Base-by-base conservation (phyloP, 2,113 vertebrate species). In the Pseudopodoces humilis region DNA sequence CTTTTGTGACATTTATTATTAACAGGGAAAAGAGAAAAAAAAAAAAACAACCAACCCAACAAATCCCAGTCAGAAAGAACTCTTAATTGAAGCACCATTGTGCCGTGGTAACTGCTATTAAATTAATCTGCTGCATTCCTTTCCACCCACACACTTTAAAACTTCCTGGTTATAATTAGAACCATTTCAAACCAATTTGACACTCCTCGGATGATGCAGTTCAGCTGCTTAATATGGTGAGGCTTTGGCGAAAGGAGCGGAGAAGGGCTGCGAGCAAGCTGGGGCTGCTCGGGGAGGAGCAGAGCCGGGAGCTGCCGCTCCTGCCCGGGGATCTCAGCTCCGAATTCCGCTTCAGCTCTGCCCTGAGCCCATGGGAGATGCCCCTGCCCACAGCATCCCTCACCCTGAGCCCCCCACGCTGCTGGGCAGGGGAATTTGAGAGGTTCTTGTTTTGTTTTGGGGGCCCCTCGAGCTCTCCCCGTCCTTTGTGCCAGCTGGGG, bases 81-180 rank as follows among this genome's bases (percentile, higher is more conserved):
- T 65, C 87, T 89, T 95, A 97, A 98, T 98, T 97, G 96, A 96
- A 84, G 96, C 86, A 79, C 87, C 94, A 95, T 96, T 97, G 97
- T 97, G 98, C 76, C 88, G 88, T 94, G 94, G 96, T 95, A 97
- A 97, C 82, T 90, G 86, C 97, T 96, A 92, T 98, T 97, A 94
- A 94, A 94, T 87, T 96, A 96, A 97, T 96, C 91, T 95, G 94
- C 97, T 96, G 94, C 97, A 95, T 98, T 98, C 98, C 98, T 97
- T 94, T 95, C 96, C 95, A 89, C 97, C 97, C 95, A 96, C 97
- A 97, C 80, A 78, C 96, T 97, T 91, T 94, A 94, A 95, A 91
- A 90, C 97, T 98, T 93, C 97, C 97, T 98, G 96, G 94, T 96
- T 97, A 87, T 97, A 97, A 98, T 97, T 97, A 97, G 97, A 98